These are phyloP conservation scores for Sceloporus tristichus DNA, from an alignment of 2,113 vertebrate species.

Conservation along the genomic window DNA sequence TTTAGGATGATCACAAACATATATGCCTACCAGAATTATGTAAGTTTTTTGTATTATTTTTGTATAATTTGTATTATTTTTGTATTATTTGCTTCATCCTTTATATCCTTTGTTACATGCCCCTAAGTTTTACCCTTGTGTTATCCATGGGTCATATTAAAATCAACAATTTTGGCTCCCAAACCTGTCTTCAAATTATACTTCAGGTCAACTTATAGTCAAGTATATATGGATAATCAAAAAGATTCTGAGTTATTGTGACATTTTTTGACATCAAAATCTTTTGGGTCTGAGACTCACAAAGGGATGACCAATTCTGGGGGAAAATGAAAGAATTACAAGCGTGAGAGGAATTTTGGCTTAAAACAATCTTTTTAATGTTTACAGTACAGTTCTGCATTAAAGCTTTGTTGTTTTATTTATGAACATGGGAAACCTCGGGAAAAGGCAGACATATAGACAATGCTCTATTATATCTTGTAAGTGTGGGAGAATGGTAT, in stretches of 20 bases:
- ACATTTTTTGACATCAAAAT: slow-evolving; percentile 16
- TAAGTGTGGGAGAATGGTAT: slow-evolving; percentile 19
- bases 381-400: slow-evolving; percentile 31
- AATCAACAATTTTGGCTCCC: no score
- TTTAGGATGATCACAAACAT: no score
- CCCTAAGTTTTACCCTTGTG: no score
- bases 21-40: no score
- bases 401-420: slow-evolving; percentile 53
- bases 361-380: slow-evolving; percentile 31
- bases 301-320: slow-evolving; percentile 25
- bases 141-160: no score
- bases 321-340: background rate
- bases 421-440: slow-evolving; percentile 39
- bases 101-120: no score
- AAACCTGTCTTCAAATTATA: no score
- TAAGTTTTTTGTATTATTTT: no score
- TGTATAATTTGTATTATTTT: no score
- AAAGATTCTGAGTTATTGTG: slow-evolving; percentile 9
- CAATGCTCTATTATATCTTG: background rate
- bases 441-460: slow-evolving; percentile 39
- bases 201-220: no score
- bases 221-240: no score
- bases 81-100: no score
- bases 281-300: background rate
- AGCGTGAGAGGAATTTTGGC: slow-evolving; percentile 34